A percentile compares a stretch with the other conserved stretches of the same genome.
Conservation (phyloP, 2,113 vertebrate species). For the Corydoras maculifer region DNA sequence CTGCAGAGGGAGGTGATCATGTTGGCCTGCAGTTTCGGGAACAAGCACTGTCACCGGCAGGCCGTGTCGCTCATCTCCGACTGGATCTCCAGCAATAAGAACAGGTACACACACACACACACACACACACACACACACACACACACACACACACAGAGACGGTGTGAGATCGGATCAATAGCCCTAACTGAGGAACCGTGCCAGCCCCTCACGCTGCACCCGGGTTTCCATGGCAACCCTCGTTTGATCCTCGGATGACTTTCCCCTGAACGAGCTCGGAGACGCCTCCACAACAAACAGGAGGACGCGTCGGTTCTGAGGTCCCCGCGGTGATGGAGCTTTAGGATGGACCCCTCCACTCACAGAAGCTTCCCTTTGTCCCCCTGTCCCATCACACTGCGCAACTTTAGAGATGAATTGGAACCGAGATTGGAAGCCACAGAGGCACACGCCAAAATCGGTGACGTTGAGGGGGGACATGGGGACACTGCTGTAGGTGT, state of each 20-base stretch:
- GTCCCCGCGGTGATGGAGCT: slow-evolving; percentile 10
- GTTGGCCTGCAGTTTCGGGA: slow-evolving; percentile 93
- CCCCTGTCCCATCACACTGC: too few species aligned
- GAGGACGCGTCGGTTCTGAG: neutral
- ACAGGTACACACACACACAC: slow-evolving; percentile 66
- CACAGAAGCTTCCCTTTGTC: too few species aligned
- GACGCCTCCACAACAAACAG: slow-evolving; percentile 9
- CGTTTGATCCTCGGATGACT: slow-evolving; percentile 18
- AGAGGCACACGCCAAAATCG: too few species aligned
- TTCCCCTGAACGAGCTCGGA: slow-evolving; percentile 6
- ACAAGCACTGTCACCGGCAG: slow-evolving; percentile 95
- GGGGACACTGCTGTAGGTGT: too few species aligned
- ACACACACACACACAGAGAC: neutral
- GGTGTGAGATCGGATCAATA: slow-evolving; percentile 30
- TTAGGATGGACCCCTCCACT: neutral
- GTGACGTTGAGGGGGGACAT: too few species aligned
- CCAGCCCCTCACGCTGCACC: slow-evolving; percentile 1
- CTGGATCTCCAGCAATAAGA: slow-evolving; percentile 97
- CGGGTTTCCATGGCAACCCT: slow-evolving; percentile 36
- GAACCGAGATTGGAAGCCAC: too few species aligned
- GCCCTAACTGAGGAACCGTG: slow-evolving; percentile 3
- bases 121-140: slow-evolving; percentile 8
- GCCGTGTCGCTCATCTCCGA: slow-evolving; percentile 89
- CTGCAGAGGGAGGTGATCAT: slow-evolving; percentile 90
- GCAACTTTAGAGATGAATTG: too few species aligned